Evolutionary conservation across 2,888 invertebrate genomes (phyloP), one percentile per base, ranked within the genome.

Genomic region (Oligia strigilis): DNA sequence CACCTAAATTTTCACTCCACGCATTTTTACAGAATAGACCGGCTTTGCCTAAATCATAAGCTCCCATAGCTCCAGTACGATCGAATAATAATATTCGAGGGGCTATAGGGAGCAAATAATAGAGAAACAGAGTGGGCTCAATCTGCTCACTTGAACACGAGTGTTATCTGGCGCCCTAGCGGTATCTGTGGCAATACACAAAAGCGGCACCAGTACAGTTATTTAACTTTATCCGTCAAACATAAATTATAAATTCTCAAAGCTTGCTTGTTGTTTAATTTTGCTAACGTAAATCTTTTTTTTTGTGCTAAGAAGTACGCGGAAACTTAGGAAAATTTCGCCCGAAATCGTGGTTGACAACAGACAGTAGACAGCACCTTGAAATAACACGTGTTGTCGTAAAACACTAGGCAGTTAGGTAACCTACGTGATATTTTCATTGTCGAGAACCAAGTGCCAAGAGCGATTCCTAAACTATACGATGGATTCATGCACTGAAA

Each of bases 391-490:
- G 29, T 49, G 40, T 36, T 29, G 19, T 67, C 46, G 43, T 67
- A 62, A 77, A 75, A 75, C 23, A 52, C 52, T 66, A 73, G 52
- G n/a, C 23, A 43, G 40, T 40, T 46, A 60, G 17, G 49, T 52
- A 46, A 14, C 55, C n/a, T 36, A 43, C 43, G 66, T 58, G 8
- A 82, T 23, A 46, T 40, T 62, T 55, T 36, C n/a, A 58, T 0
- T 40, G 76, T 40, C 76, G 46, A 55, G 36, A 46, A 72, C 72
- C n/a, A 62, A 13, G 13, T 67, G 82, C 46, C 67, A 76, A 76
- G 46, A 55, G 11, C 23, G 1, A 62, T 40, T 67, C 65, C 49
- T 36, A 65, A 49, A 82, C 40, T 79, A 81, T 40, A 23, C 5
- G 19, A 64, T n/a, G 17, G 36, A 72, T 64, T 46, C n/a, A 64